phyloP scores from a whole-genome alignment of 1,140 invertebrate species.

The Drosophila takahashii region DNA sequence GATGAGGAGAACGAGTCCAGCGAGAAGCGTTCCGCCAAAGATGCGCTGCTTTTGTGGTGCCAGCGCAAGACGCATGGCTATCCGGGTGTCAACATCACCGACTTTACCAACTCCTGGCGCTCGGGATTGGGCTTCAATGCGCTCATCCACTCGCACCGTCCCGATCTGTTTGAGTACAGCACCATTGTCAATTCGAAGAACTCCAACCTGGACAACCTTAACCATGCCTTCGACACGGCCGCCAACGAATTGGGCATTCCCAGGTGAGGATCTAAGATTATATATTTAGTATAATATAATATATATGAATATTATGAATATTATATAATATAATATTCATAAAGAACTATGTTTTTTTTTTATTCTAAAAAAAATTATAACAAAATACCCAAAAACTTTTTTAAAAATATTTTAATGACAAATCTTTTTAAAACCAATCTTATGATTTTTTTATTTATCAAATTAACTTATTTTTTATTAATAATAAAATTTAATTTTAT shows the following conservation, averaged over 20 bases:
- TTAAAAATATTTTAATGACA: too few species aligned
- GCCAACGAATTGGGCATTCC: constrained; percentile 96
- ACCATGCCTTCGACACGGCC: constrained; percentile 97
- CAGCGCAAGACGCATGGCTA: constrained; percentile 98
- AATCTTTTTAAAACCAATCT: too few species aligned
- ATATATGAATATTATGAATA: too few species aligned
- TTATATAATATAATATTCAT: too few species aligned
- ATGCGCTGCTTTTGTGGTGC: constrained; percentile 98
- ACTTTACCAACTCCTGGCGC: constrained; percentile 95
- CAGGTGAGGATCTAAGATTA: constrained; percentile 40
- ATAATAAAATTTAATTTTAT: too few species aligned
- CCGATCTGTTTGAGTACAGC: constrained; percentile 95
- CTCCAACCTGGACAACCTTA: constrained; percentile 95
- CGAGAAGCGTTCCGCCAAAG: constrained; percentile 99
- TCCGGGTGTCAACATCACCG: constrained; percentile 94
- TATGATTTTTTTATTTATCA: too few species aligned
- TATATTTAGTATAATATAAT: too few species aligned
- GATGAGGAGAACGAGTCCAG: constrained; percentile 99
- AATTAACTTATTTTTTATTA: too few species aligned
- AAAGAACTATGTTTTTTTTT: too few species aligned
- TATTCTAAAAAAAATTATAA: too few species aligned
- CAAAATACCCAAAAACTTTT: too few species aligned
- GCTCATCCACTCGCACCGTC: constrained; percentile 97
- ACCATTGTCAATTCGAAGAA: constrained; percentile 88
- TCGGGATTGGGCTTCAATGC: constrained; percentile 98